Conservation (phyloP, 64 coral and sea anemone genomes). For the Pocillopora damicornis region DNA sequence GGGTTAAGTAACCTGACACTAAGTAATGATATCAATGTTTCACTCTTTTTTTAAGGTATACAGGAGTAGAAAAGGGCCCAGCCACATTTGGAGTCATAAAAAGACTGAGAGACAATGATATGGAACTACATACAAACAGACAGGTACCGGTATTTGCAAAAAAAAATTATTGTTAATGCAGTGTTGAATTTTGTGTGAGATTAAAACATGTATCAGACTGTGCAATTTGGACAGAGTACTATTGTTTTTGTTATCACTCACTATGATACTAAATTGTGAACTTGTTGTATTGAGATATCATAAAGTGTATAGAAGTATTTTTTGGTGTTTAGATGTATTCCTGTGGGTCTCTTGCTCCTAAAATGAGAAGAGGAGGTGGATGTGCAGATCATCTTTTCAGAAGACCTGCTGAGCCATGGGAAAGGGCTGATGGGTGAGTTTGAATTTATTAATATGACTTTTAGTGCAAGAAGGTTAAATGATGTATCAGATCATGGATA, state of each 20-base stretch:
- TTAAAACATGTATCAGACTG: too few relatives aligned
- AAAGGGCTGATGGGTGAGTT: constrained; percentile 89
- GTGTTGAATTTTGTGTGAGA: too few relatives aligned
- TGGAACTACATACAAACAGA: constrained; percentile 92
- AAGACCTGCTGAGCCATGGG: constrained; percentile 88
- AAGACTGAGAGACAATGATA: constrained; percentile 85
- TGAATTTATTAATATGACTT: not conserved
- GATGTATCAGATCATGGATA: too few relatives aligned
- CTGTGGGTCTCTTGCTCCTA: constrained; percentile 93
- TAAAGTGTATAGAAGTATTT: not conserved
- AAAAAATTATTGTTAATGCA: too few relatives aligned
- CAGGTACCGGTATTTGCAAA: constrained; percentile 76
- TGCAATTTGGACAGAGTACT: too few relatives aligned
- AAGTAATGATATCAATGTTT: too few relatives aligned
- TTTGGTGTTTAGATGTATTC: constrained; percentile 86
- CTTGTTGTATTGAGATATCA: not conserved
- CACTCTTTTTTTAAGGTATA: constrained; percentile 35
- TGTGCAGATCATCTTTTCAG: constrained; percentile 88
- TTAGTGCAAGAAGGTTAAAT: too few relatives aligned
- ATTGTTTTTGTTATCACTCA: too few relatives aligned
- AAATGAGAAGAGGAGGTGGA: constrained; percentile 89
- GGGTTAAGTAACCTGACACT: too few relatives aligned
- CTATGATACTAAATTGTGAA: too few relatives aligned
- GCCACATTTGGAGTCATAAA: constrained; percentile 92
- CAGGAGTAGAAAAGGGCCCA: constrained; percentile 80